Base-by-base conservation (phyloP, 2,888 invertebrate genomes). In the Heliconius erato region DNA sequence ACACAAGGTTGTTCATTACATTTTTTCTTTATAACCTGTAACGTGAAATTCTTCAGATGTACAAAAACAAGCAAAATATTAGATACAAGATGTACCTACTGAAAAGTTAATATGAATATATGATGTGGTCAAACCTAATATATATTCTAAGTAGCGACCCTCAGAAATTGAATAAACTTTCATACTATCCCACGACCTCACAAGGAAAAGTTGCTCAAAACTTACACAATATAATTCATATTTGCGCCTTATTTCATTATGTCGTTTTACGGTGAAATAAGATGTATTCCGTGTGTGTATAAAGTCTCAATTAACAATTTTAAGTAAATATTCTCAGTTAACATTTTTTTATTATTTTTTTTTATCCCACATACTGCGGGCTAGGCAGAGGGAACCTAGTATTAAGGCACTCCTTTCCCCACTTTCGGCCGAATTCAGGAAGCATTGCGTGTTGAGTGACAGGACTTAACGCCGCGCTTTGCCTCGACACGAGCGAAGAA, bases 81-180 rank as follows among this genome's bases (percentile, higher is more conserved):
- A 26, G 44, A n/a, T 71, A 71, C 71, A 71, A 28, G 67, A 67
- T 67, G 16, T 71, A n/a, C 23, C 28, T 7, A 54, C 49, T 49
- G 28, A 23, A 74, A 74, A 59, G 11, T 74, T 23, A 32, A 74
- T 54, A 74, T 32, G 74, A 74, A 74, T 74, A 59, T 11, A 23
- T 32, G 59, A 80, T 80, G 72, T 80, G 23, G 44, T 79, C 65
- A 74, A 74, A 80, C 28, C 40, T 74, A 80, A 80, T 80, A 65
- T 80, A 80, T 80, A 80, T 80, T 80, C 49, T 74, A 67, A 63
- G 44, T 59, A 80, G 65, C 49, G 49, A 63, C 72, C 80, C 35
- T 59, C 65, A 44, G 28, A 74, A 80, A 80, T 80, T 80, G 80
- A 67, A 80, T 80, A 40, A 72, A 67, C 74, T 65, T 74, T 74